Conservation (phyloP, 2,113 vertebrate genomes). For the Syrmaticus mikado region DNA sequence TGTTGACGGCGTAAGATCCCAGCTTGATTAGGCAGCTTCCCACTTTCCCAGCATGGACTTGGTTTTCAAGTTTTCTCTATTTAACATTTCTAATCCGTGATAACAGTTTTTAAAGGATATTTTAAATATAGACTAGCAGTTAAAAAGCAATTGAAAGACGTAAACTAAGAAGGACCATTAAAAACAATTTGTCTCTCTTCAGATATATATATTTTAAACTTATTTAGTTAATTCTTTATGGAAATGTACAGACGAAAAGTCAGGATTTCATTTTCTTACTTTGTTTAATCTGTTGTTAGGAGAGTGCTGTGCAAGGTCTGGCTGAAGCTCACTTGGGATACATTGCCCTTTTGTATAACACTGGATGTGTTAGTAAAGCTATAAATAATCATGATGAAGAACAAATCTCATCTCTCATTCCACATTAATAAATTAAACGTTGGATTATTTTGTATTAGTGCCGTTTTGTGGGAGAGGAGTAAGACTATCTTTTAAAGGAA, state of each 20-base stretch:
- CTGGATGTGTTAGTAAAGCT: not conserved
- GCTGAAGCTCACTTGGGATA: not conserved
- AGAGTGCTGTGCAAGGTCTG: not conserved
- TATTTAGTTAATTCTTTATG: not conserved
- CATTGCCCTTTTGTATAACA: not conserved
- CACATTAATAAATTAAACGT: not conserved
- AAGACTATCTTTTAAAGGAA: not conserved
- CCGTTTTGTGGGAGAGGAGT: not conserved
- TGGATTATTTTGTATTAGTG: not conserved
- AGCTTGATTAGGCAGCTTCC: not conserved
- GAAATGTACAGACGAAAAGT: not conserved
- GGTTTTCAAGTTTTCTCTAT: not conserved
- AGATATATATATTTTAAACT: not conserved
- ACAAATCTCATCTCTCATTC: not conserved
- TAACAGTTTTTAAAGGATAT: not conserved
- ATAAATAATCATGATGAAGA: not conserved
- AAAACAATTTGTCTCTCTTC: not conserved
- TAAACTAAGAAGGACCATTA: not conserved
- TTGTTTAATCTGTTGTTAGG: conserved; percentile 17
- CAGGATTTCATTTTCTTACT: conserved; percentile 3
- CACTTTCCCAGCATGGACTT: not conserved
- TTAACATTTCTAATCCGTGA: not conserved
- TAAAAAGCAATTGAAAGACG: not conserved
- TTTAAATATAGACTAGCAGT: not conserved
- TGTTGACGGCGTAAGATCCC: accelerated